Base-by-base conservation (phyloP, 2,113 vertebrate genomes). In the Poicephalus gulielmi region DNA sequence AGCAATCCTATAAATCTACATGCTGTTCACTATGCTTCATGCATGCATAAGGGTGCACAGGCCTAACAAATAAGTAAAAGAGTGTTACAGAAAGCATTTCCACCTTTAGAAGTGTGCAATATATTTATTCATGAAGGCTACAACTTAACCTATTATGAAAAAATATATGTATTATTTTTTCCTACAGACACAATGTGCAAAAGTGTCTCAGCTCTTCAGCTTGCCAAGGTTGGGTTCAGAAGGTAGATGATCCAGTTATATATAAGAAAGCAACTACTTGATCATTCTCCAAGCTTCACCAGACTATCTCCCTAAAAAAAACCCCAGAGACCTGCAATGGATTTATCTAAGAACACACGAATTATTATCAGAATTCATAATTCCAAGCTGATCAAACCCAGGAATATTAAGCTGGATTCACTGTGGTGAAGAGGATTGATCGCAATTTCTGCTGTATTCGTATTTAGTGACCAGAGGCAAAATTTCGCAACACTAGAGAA, bases 1-100 rank as follows among this genome's bases (percentile, higher is more conserved):
- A 57, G 50, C 79, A 83, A 71, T 80, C 16, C 47, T 53, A 81
- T 90, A 94, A 94, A 94, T 92, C 90, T 73, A n/a, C 71, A 41
- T 25, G 35, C 11, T 53, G n/a, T 35, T 73, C 78, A 79, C 6
- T 39, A 41, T 50, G 35, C 41, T 82, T 86, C 10, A 83, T 9
- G 3, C 46, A 43, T 69, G 25, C 46, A 20, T 37, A 39, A 82
- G 22, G 9, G 30, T 47, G 9, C 13, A 62, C 25, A 71, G 25
- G 25, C 25, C 27, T 80, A 87, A 85, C 19, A 88, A 94, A 68
- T 63, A 60, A 75, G 28, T 57, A 31, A 88, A 94, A 70, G 14
- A 60, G 10, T 20, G 44, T 90, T 62, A 62, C 4, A 73, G 30
- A 85, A 90, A 73, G 2, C 10, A 46, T 71, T 89, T 81, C 28